Conservation (phyloP, 2,113 vertebrate species). For the zebrafish (Danio rerio) region GRCz12tu NC_133181.1:4019501-4020000, state of each 20-base stretch:
- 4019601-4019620: no score
- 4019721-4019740: not conserved
- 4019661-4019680: not conserved
- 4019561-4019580: no score
- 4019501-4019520: no score
- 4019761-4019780: not conserved
- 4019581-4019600: no score
- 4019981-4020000: constrained; percentile 84
- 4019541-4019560: no score
- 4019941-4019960: constrained; percentile 97
- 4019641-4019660: not conserved
- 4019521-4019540: no score
- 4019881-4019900: constrained; percentile 97
- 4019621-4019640: no score
- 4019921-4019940: constrained; percentile 97
- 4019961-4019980: constrained; percentile 90
- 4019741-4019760: not conserved
- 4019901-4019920: constrained; percentile 93
- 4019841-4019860: constrained; percentile 96
- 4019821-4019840: constrained; percentile 92
- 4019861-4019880: constrained; percentile 94
- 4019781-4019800: constrained; percentile 11
- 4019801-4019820: constrained; percentile 98
- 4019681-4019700: not conserved
- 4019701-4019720: not conserved